These are phyloP conservation scores for Cavia porcellus DNA, from an alignment of 2,113 vertebrate genomes.

Conservation along the genomic window DNA sequence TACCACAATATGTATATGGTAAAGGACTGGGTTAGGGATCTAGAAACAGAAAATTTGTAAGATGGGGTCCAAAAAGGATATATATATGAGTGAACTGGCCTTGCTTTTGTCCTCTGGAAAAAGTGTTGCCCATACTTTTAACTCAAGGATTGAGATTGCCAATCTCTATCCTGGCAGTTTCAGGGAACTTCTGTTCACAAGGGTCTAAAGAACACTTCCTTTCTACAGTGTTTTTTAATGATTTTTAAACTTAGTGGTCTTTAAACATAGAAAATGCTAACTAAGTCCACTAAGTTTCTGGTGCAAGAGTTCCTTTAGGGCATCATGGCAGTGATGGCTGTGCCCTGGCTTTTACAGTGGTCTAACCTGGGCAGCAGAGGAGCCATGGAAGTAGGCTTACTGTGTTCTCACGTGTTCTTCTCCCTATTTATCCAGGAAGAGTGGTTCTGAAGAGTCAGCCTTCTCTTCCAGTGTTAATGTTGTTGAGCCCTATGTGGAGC, in stretches of 20 bases:
- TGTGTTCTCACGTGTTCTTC: neutral
- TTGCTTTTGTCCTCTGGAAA: neutral
- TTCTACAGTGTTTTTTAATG: neutral
- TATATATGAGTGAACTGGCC: too few species aligned
- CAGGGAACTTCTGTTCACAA: neutral
- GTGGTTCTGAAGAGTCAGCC: neutral
- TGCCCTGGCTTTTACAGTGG: neutral
- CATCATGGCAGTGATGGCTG: neutral
- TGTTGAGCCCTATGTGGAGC: neutral
- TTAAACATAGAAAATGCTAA: constrained; percentile 12
- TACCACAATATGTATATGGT: neutral
- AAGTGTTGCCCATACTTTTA: neutral
- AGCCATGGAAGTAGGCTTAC: neutral
- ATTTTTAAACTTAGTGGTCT: neutral
- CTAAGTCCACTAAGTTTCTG: neutral
- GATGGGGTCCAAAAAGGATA: neutral
- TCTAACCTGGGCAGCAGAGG: neutral
- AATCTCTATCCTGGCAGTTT: neutral
- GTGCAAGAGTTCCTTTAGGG: neutral
- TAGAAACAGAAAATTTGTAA: neutral
- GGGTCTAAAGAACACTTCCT: neutral
- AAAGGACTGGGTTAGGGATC: neutral
- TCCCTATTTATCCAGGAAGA: neutral
- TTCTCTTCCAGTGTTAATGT: neutral
- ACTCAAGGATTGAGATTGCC: neutral